Evolutionary conservation across 37 sponge, comb jelly and placozoan species (phyloP), one percentile per base, ranked within the genome.

Genomic region (Halichondria panicea): DNA sequence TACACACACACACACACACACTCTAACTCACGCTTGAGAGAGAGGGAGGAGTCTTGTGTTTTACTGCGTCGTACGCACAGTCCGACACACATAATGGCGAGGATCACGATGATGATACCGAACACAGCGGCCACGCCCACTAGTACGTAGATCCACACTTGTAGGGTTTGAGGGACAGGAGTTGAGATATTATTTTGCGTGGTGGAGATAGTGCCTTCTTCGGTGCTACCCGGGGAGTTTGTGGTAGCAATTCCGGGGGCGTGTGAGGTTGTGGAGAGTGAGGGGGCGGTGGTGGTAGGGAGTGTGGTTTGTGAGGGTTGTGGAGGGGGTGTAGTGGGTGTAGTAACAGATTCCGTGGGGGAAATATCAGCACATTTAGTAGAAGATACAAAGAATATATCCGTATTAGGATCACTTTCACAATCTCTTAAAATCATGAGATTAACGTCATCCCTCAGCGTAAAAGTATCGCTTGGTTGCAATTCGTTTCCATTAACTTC

Each of bases 91-190:
- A 84, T n/a, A 46, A 68, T 68, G 52, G 53, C 35, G 52, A 76
- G 61, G 44, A 84, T 44, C 18, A 76, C 54, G 18, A 76, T 84
- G 46, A 76, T 81, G 55, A 81, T 72, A 21, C 43, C 71, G 63
- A 81, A 81, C 44, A 81, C 82, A 0, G 82, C 66, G 52, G 82
- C 82, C 2, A 81, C 36, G 0, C 55, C 74, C 11, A 73, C 82
- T 33, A 81, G 54, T 21, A 81, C 82, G 48, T 81, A 81, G 24
- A 81, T 21, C 82, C 74, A 81, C 39, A 81, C 41, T 4, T 76
- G 32, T 30, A 33, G 65, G 24, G 66, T n/a, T n/a, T n/a, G n/a
- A n/a, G n/a, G n/a, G n/a, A n/a, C n/a, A n/a, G n/a, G n/a, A n/a
- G n/a, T n/a, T n/a, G n/a, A n/a, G n/a, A n/a, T n/a, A n/a, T n/a